These are phyloP conservation scores for Thumatha senex DNA, from an alignment of 2,888 invertebrate species.

Conservation along the genomic window DNA sequence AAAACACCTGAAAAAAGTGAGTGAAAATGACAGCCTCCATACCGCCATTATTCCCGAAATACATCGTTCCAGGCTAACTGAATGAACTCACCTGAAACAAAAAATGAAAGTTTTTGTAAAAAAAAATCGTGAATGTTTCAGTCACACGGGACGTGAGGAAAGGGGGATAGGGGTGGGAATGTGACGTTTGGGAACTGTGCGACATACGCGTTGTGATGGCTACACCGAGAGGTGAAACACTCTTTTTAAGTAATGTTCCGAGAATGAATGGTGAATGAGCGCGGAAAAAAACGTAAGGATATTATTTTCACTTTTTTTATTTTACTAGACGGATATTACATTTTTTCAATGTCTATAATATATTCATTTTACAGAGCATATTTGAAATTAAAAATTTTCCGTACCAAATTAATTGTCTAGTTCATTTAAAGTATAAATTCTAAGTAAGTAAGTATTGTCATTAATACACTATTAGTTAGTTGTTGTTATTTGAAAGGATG, in stretches of 20 bases:
- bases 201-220: conserved; percentile 7
- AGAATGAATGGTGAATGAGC: neutral
- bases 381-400: too few relatives aligned
- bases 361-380: too few relatives aligned
- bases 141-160: conserved; percentile 38
- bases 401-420: too few relatives aligned
- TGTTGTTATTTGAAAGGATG: too few relatives aligned
- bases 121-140: conserved; percentile 50
- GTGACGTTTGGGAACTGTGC: conserved; percentile 26
- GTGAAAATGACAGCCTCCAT: conserved; percentile 29
- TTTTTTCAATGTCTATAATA: too few relatives aligned
- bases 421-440: too few relatives aligned
- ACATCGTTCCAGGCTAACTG: conserved; percentile 40
- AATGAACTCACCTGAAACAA: conserved; percentile 68
- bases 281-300: neutral
- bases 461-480: too few relatives aligned
- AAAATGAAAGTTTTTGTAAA: conserved; percentile 42
- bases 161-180: conserved; percentile 39
- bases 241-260: neutral
- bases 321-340: too few relatives aligned
- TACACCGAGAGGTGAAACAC: neutral
- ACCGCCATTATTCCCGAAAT: conserved; percentile 42
- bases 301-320: neutral
- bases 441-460: too few relatives aligned
- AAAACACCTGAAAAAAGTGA: conserved; percentile 15